These are phyloP conservation scores for Tenthredo scrophulariae DNA, from an alignment of 2,888 invertebrate genomes.

Conservation along the genomic window DNA sequence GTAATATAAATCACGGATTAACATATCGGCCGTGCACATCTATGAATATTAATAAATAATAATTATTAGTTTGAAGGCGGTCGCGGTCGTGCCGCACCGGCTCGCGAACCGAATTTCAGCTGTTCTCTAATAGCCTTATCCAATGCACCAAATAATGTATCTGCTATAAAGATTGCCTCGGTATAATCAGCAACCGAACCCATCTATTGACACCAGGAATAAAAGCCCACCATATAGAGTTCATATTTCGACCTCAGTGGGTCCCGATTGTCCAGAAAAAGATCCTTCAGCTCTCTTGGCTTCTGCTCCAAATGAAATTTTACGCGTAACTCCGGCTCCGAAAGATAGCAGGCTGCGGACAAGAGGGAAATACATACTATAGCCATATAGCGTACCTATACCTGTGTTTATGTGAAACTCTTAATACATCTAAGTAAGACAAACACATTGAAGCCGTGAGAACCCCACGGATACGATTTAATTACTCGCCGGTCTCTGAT, in stretches of 20 bases:
- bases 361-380: not conserved
- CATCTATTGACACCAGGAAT: not conserved
- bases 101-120: conserved; percentile 32
- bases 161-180: not conserved
- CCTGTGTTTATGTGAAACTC: not conserved
- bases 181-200: not conserved
- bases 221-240: not conserved
- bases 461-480: conserved; percentile 52
- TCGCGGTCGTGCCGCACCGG: conserved; percentile 36
- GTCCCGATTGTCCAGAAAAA: not conserved
- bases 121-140: conserved; percentile 32
- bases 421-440: conserved; percentile 4
- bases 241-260: not conserved
- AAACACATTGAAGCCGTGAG: conserved; percentile 45
- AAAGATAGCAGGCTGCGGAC: not conserved
- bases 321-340: not conserved
- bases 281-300: not conserved
- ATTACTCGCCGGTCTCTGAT: conserved; percentile 53
- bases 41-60: conserved; percentile 68
- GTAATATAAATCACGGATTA: conserved; percentile 66
- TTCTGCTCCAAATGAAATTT: conserved; percentile 1
- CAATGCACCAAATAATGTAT: not conserved
- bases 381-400: not conserved
- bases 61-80: conserved; percentile 63
- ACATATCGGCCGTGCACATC: conserved; percentile 64